Evolutionary conservation across 2,113 vertebrate species (phyloP).

Genomic region (Oreochromis spilurus): DNA sequence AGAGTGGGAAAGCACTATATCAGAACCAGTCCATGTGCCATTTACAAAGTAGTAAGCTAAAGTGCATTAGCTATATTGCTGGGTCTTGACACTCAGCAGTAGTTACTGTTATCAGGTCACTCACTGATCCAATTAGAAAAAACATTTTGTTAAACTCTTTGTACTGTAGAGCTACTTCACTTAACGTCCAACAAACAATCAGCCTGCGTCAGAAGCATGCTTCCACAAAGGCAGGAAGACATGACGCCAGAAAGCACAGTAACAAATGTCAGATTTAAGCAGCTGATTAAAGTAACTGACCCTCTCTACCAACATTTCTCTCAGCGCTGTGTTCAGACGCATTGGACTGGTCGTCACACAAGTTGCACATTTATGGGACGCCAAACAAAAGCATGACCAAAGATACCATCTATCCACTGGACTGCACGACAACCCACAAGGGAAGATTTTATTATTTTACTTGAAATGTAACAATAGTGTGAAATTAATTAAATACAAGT

Average conservation of each 20-base stretch:
- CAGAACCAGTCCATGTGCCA: neutral
- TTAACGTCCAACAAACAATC: neutral
- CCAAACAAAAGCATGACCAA: neutral
- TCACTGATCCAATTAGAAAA: neutral
- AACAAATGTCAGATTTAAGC: neutral
- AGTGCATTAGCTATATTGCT: neutral
- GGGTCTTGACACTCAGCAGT: neutral
- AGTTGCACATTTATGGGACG: neutral
- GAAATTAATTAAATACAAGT: neutral
- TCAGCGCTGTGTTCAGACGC: fast-evolving
- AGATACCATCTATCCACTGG: neutral
- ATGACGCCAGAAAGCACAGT: neutral
- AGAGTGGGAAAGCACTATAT: neutral
- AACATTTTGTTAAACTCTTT: fast-evolving
- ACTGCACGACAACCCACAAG: neutral
- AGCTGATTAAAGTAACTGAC: neutral
- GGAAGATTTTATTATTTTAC: neutral
- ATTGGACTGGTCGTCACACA: neutral
- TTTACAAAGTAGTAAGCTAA: neutral
- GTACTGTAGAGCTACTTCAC: neutral
- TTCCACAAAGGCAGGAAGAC: neutral
- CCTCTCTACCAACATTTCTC: neutral
- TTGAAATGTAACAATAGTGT: neutral
- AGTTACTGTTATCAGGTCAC: neutral
- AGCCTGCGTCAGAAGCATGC: fast-evolving